Conservation (phyloP, 2,888 invertebrate genomes). For the Apomyelois bistriatella region DNA sequence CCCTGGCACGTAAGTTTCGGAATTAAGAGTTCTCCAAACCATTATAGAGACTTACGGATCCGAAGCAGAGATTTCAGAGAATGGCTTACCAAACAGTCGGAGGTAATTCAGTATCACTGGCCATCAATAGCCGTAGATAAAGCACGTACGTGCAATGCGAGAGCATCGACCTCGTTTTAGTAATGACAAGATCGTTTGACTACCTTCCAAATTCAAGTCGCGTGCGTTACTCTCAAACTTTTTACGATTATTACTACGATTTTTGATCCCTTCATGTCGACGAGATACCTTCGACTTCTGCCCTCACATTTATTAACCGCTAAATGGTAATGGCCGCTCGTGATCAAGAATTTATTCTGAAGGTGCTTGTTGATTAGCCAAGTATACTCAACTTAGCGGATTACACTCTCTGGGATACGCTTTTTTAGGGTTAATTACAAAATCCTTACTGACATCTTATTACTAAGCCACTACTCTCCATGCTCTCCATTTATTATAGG, state of each 20-base stretch:
- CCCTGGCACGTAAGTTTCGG: no score
- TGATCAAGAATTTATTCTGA: slow-evolving; percentile 56
- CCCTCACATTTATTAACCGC: slow-evolving; percentile 68
- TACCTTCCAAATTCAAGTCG: slow-evolving; percentile 61
- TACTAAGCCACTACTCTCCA: no score
- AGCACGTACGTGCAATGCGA: slow-evolving; percentile 34
- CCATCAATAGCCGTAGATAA: slow-evolving; percentile 35
- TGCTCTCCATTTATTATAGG: no score
- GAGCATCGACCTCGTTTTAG: slow-evolving; percentile 41
- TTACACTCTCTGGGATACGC: no score
- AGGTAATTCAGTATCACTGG: slow-evolving; percentile 1
- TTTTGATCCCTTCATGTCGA: slow-evolving; percentile 61
- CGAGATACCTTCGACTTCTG: slow-evolving; percentile 57
- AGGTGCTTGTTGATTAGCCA: slow-evolving; percentile 37
- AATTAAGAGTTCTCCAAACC: no score
- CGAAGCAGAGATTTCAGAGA: background rate
- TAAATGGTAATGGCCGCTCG: slow-evolving; percentile 65
- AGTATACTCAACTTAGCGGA: background rate
- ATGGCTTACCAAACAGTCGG: background rate
- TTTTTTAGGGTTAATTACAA: no score
- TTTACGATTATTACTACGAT: slow-evolving; percentile 73
- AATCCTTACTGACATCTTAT: no score
- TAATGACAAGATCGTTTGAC: slow-evolving; percentile 57
- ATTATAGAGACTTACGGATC: background rate
- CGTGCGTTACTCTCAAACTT: slow-evolving; percentile 68